Percentiles rank a stretch among this genome's conserved stretches.
These are phyloP conservation scores for Holocentrus rufus DNA, from an alignment of 2,797 vertebrate species.

Conservation along the genomic window DNA sequence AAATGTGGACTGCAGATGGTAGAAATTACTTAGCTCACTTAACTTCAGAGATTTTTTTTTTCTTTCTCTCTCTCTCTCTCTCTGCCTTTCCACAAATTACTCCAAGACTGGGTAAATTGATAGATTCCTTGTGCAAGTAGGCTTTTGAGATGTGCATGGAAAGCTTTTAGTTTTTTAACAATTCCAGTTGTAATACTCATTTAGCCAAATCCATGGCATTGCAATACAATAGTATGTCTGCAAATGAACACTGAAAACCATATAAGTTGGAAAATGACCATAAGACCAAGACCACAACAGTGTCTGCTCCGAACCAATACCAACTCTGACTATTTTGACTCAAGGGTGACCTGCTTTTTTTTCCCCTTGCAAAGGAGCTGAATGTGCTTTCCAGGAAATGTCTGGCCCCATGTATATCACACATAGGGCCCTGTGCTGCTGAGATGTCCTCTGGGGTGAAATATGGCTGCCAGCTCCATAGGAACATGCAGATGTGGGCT, in stretches of 20 bases:
- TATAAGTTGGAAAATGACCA: constrained; percentile 31
- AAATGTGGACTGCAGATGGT: constrained; percentile 83
- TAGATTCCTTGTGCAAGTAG: constrained; percentile 72
- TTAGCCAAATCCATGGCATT: constrained; percentile 47
- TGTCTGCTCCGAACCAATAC: constrained; percentile 51
- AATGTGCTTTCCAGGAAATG: constrained; percentile 75
- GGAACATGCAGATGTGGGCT: constrained; percentile 75
- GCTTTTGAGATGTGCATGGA: constrained; percentile 62
- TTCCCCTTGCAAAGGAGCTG: constrained; percentile 37
- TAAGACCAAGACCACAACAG: constrained; percentile 12
- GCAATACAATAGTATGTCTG: constrained; percentile 31
- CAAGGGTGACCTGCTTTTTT: constrained; percentile 53
- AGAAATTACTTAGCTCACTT: constrained; percentile 82
- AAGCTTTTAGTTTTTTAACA: constrained; percentile 42
- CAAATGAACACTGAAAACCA: constrained; percentile 55
- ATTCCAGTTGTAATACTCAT: constrained; percentile 57
- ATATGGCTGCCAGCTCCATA: constrained; percentile 71
- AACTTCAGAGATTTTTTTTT: constrained; percentile 75
- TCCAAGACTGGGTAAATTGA: constrained; percentile 76
- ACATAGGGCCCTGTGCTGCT: constrained; percentile 60
- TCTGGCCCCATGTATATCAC: constrained; percentile 68
- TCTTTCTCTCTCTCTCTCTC: constrained; percentile 48
- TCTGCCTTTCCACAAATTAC: constrained; percentile 77
- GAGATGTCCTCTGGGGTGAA: constrained; percentile 69
- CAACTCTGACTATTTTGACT: constrained; percentile 61